Base-by-base conservation (phyloP, 2,888 invertebrate species). In the Lasioglossum calceatum region DNA sequence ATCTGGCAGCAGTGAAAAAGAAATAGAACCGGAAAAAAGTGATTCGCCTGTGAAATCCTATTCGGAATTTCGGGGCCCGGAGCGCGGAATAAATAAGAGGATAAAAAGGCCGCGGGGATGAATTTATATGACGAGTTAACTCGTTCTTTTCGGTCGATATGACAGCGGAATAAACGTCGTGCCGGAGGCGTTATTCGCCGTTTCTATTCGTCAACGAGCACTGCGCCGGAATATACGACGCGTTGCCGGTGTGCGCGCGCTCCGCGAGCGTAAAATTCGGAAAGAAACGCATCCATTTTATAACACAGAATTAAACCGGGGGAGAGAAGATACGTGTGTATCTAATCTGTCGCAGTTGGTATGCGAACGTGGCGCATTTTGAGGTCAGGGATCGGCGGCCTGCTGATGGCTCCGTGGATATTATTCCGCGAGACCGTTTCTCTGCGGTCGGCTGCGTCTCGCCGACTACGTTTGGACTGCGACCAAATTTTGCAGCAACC, bases 341-440 rank as follows among this genome's bases (percentile, higher is more conserved):
- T 84, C 78, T 87, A 84, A 87, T 87, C 84, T 81, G 75, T 87
- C 79, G 77, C 76, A 36, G 74, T 61, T 23, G 78, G 74, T 79
- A 79, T 74, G 81, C 23, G 82, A 82, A 80, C 76, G 82, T 27
- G 32, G 39, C 83, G 87, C 87, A 83, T 83, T 87, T 87, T 87
- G 87, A 81, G 87, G 87, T 87, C 87, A 87, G 83, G 81, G 87
- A 87, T 87, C 87, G 87, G 71, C 87, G 87, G 80, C 87, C 77
- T 76, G 87, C 82, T 70, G 87, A 87, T 87, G 83, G 71, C 87
- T 83, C 54, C 71, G 61, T 27, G 82, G 74, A 86, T 87, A 82
- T 79, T 87, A 80, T 79, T 79, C 74, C 54, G 50, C 83, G 73
- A 75, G 70, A 73, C 61, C 27, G n/a, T 75, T 79, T 77, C 76